phyloP scores from a whole-genome alignment of 2,113 vertebrate genomes.

The Phasianus colchicus region DNA sequence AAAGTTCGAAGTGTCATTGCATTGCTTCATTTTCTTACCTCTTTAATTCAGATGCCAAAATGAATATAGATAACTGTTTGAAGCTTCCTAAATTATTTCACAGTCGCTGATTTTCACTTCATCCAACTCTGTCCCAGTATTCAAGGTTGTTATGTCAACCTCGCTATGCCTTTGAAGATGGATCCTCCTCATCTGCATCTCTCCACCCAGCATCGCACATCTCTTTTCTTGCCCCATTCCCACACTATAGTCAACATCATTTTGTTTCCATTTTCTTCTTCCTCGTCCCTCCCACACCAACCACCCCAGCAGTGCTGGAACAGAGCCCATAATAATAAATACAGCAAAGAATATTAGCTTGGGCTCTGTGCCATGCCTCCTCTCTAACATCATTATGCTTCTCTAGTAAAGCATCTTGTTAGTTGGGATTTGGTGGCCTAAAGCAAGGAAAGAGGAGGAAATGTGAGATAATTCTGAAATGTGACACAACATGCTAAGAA shows the following conservation, averaged over 20 bases:
- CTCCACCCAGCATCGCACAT: neutral
- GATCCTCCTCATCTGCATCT: neutral
- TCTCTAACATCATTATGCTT: neutral
- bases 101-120: neutral
- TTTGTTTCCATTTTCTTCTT: neutral
- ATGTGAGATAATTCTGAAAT: neutral
- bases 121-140: neutral
- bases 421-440: neutral
- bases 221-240: neutral
- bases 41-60: neutral
- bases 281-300: neutral
- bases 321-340: neutral
- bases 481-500: neutral
- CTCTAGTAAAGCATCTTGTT: neutral
- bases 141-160: neutral
- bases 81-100: neutral
- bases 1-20: neutral
- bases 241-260: neutral
- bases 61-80: too few species aligned
- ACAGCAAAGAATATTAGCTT: neutral
- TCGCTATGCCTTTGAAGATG: neutral
- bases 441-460: neutral
- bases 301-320: neutral
- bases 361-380: neutral
- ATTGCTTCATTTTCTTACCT: neutral